Conservation (phyloP, 2,797 vertebrate genomes). For the Micrastur ruficollis region DNA sequence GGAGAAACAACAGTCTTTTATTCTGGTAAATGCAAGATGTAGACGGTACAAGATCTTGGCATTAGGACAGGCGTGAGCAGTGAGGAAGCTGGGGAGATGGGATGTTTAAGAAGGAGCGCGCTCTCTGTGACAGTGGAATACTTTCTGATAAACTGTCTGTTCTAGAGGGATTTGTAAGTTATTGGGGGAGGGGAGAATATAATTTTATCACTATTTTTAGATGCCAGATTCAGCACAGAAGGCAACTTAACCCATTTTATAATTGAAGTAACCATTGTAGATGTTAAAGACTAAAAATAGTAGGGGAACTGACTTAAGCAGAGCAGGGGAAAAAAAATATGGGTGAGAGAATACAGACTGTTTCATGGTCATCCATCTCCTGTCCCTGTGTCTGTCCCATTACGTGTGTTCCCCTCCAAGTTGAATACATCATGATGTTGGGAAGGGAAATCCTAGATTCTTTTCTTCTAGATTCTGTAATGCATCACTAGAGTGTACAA, state of each 20-base stretch:
- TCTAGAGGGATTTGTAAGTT: constrained; percentile 18
- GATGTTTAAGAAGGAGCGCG: not conserved
- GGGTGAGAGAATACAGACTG: not conserved
- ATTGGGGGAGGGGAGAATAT: not conserved
- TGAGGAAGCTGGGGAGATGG: not conserved
- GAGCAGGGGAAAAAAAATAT: not conserved
- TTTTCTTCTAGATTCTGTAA: not conserved
- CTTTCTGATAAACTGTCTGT: not conserved
- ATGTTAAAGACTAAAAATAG: not conserved
- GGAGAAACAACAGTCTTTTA: not conserved
- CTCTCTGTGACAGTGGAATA: not conserved
- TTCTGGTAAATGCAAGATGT: not conserved
- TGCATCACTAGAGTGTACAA: not conserved
- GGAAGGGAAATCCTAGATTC: not conserved
- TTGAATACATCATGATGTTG: not conserved
- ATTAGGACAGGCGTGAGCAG: not conserved
- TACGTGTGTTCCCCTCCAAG: fast-evolving
- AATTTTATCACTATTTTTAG: constrained; percentile 40
- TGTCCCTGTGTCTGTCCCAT: not conserved
- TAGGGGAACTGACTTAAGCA: not conserved
- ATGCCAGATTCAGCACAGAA: not conserved
- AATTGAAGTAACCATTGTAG: not conserved
- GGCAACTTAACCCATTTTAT: constrained; percentile 27
- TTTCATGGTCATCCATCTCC: not conserved
- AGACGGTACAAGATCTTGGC: not conserved